Evolutionary conservation across 1,140 invertebrate genomes (phyloP).

Genomic region (Macrostomum lignano): DNA sequence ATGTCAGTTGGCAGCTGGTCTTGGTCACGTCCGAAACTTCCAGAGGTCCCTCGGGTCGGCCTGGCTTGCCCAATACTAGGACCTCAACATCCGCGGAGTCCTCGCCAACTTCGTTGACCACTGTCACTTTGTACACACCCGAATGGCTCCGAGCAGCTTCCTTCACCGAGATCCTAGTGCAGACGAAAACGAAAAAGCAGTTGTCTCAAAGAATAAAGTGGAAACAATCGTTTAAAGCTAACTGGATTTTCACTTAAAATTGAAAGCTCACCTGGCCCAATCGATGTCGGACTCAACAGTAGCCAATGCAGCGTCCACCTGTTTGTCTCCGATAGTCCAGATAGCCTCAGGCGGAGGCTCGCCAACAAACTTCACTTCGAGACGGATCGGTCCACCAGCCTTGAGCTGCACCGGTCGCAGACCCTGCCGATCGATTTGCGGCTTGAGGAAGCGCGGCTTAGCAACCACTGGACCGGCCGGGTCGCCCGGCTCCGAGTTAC

Average conservation of each 20-base stretch:
- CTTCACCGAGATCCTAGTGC: constrained; percentile 11
- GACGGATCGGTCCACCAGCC: constrained; percentile 65
- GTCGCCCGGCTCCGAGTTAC: constrained; percentile 65
- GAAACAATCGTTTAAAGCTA: no score
- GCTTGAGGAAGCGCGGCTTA: constrained; percentile 49
- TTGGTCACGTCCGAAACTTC: constrained; percentile 30
- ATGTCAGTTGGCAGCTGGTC: constrained; percentile 45
- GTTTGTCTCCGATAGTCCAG: constrained; percentile 18
- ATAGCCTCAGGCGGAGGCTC: constrained; percentile 46
- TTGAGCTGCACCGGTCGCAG: constrained; percentile 48
- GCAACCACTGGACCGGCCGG: constrained; percentile 55
- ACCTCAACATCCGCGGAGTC: constrained; percentile 64
- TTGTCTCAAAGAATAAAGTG: no score
- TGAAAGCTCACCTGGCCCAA: no score
- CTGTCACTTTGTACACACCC: constrained; percentile 57
- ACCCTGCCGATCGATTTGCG: constrained; percentile 2
- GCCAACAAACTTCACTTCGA: constrained; percentile 62
- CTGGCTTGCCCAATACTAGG: constrained; percentile 55
- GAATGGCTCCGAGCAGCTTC: constrained; percentile 57
- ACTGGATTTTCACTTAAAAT: no score
- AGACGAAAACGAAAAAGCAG: no score
- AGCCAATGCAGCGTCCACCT: constrained; percentile 10
- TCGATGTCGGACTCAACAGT: no score
- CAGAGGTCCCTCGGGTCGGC: constrained; percentile 50
- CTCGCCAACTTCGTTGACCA: constrained; percentile 58